Conservation (phyloP, 2,113 vertebrate species). For the Cyprinus carpio region DNA sequence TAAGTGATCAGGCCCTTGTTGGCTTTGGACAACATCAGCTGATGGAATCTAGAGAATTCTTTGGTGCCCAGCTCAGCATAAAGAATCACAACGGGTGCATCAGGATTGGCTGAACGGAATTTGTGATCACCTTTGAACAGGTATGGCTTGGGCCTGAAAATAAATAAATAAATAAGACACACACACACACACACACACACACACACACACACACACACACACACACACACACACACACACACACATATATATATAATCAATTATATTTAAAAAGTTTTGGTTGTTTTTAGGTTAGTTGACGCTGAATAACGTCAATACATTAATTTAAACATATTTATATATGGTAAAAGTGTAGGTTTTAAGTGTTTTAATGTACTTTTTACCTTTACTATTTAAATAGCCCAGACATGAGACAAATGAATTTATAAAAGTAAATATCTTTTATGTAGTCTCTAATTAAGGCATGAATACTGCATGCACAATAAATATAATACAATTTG, state of each 20-base stretch:
- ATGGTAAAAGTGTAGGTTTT: neutral
- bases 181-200: no score
- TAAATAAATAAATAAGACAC: no score
- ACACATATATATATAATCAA: no score
- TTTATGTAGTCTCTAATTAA: no score
- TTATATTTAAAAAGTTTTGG: neutral
- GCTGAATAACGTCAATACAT: neutral
- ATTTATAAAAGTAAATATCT: no score
- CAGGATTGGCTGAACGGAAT: constrained; percentile 78
- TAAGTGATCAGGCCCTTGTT: constrained; percentile 84
- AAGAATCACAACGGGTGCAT: constrained; percentile 86
- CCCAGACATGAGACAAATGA: no score
- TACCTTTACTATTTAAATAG: no score
- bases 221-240: no score
- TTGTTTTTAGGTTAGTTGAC: neutral
- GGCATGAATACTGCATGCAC: no score
- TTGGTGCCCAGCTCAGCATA: constrained; percentile 87
- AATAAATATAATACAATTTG: no score
- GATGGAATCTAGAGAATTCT: constrained; percentile 84
- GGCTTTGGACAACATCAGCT: constrained; percentile 77
- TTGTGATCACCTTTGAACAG: constrained; percentile 95
- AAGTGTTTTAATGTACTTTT: no score
- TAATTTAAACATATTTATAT: neutral
- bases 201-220: no score
- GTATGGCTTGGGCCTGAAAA: constrained; percentile 86